A percentile compares a stretch with the other conserved stretches of the same genome.
Evolutionary conservation across 64 coral and sea anemone species (phyloP).

Genomic region (Montipora sp.): DNA sequence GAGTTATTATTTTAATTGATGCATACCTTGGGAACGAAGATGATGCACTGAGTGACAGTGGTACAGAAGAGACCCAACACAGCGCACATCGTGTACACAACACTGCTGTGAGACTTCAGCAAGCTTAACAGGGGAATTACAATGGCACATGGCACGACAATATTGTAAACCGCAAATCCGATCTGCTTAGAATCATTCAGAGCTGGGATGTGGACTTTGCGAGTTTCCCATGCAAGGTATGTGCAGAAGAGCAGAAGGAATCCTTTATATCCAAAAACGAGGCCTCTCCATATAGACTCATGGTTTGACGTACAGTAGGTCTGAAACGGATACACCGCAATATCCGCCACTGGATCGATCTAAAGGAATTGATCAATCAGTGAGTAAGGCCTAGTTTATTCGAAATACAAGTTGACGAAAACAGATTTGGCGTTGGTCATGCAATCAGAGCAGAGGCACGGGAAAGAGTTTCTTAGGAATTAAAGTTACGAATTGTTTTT

Average conservation of each 20-base stretch:
- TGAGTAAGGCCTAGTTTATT: too few relatives aligned
- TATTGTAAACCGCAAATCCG: constrained; percentile 81
- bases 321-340: constrained; percentile 38
- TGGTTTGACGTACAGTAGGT: constrained; percentile 61
- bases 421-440: too few relatives aligned
- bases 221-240: constrained; percentile 74
- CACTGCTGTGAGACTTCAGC: constrained; percentile 34
- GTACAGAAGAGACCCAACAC: constrained; percentile 82
- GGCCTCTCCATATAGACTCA: constrained; percentile 51
- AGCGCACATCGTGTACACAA: constrained; percentile 44
- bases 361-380: not conserved
- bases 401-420: too few relatives aligned
- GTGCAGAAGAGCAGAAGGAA: constrained; percentile 73
- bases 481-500: too few relatives aligned
- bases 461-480: too few relatives aligned
- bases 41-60: constrained; percentile 72
- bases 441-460: too few relatives aligned
- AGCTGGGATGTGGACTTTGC: constrained; percentile 73
- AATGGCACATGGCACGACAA: constrained; percentile 72
- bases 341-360: constrained; percentile 39
- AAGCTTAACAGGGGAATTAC: constrained; percentile 73
- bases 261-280: constrained; percentile 81
- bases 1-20: not conserved
- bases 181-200: constrained; percentile 86
- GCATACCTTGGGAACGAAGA: constrained; percentile 84